Evolutionary conservation across 2,888 invertebrate species (phyloP), one percentile per base, ranked within the genome.

Genomic region (Drosophila neutralis): DNA sequence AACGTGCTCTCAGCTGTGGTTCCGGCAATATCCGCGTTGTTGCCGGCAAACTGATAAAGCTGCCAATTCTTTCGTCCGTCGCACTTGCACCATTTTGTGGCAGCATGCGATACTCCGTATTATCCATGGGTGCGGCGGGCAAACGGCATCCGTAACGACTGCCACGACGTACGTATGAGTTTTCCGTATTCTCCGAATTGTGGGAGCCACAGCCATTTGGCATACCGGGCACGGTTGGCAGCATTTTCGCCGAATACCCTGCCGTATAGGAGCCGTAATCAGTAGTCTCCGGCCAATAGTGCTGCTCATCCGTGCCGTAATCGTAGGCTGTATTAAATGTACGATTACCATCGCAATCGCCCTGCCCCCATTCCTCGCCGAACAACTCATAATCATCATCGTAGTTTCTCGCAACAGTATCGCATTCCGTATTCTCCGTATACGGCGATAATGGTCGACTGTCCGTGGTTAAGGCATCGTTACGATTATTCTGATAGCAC

Each of bases 401-500:
- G 62, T 80, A 83, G 48, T 73, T 83, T 24, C 24, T 45, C 15
- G 24, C 15, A 24, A 24, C 45, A 8, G 45, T 15, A 45, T 45
- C 45, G 24, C 45, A 24, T 45, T 45, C 45, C 24, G 45, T 15
- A 45, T 45, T 24, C 8, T 24, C 24, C 8, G 45, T 15, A 45
- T 15, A 45, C 24, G 45, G 45, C 24, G 45, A 80, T 85, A 87
- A 69, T 81, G 97, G 97, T 92, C 96, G 94, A 93, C 96, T 97
- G 93, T 97, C 97, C 93, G 97, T 97, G 92, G 95, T 96, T 87
- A 97, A 94, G 82, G 95, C 95, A 93, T 95, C 95, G 91, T 95
- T 95, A 93, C 94, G 94, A 76, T 90, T 71, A 80, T 89, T 91
- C 73, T 87, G 87, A 82, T 87, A 87, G 73, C 88, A 87, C 78